Evolutionary conservation across 2,888 invertebrate genomes (phyloP).

Genomic region (Watsonalla binaria): DNA sequence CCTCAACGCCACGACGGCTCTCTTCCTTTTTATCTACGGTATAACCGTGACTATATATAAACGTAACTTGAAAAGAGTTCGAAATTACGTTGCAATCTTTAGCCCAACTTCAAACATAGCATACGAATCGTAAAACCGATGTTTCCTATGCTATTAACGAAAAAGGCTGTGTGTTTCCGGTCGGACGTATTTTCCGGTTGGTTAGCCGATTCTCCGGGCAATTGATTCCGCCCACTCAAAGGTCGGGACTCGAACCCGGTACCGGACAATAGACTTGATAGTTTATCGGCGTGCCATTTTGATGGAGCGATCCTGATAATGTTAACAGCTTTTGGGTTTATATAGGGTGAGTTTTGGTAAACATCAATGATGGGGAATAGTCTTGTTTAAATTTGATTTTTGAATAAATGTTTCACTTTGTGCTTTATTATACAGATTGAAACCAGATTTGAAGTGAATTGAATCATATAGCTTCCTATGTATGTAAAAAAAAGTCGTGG

Average conservation of each 20-base stretch:
- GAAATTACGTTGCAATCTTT: background rate
- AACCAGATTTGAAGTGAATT: too few relatives aligned
- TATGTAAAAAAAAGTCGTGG: too few relatives aligned
- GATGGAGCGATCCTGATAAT: slow-evolving; percentile 58
- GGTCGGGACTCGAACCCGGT: slow-evolving; percentile 46
- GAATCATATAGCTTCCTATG: too few relatives aligned
- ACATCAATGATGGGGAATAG: background rate
- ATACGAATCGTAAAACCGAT: slow-evolving; percentile 12
- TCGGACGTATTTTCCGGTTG: slow-evolving; percentile 75
- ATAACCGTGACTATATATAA: too few relatives aligned
- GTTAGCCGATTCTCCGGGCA: slow-evolving; percentile 76
- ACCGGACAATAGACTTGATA: slow-evolving; percentile 56
- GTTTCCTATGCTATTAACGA: slow-evolving; percentile 46
- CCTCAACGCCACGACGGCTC: too few relatives aligned
- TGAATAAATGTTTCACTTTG: too few relatives aligned
- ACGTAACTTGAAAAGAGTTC: too few relatives aligned
- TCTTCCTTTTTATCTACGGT: too few relatives aligned
- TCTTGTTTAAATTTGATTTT: background rate
- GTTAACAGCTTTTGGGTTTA: slow-evolving; percentile 41
- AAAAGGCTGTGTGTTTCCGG: slow-evolving; percentile 56
- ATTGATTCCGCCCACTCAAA: slow-evolving; percentile 59
- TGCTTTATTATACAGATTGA: too few relatives aligned
- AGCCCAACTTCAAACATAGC: background rate
- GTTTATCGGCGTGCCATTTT: slow-evolving; percentile 64
- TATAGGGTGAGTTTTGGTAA: slow-evolving; percentile 4